Evolutionary conservation across 2,888 invertebrate genomes (phyloP), one percentile per base, ranked within the genome.

Genomic region (Macrosiphum euphorbiae): DNA sequence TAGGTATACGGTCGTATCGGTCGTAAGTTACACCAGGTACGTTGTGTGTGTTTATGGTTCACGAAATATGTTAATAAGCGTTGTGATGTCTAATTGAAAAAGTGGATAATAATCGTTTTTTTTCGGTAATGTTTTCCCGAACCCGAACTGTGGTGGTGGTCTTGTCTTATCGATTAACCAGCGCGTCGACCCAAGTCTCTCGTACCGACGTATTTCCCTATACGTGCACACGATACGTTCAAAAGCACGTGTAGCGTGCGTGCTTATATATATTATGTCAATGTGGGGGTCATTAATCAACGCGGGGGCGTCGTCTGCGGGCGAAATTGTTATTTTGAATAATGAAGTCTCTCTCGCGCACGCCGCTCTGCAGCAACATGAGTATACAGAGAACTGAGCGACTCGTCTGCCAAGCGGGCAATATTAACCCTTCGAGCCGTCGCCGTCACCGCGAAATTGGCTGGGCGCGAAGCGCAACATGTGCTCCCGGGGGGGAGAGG

Each of bases 251-350:
- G 88, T 55, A 55, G 26, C 61, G 44, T 90, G n/a, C 8, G 47
- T n/a, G n/a, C n/a, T 0, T 78, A 0, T 61, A 61, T 61, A 61
- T 61, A 35, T 78, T 78, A 78, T 67, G 41, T 52, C 44, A 58
- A 85, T 85, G 85, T 85, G 78, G n/a, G 20, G 52, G 55, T 85
- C 90, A 89, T 94, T 85, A 90, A 93, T 93, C 93, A 93, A 89
- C 47, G 93, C 55, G 93, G 88, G 55, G 84, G 84, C 44, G 85
- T 58, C 78, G 88, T 44, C 58, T 35, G 90, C 41, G 8, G 86
- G 90, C 85, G 50, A 94, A 94, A 94, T 90, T 86, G 93, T 94
- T 94, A 94, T 86, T 94, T 90, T 94, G 94, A 94, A 94, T 94
- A 87, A 94, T 94, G 94, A 87, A 94, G 94, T 90, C 67, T 90